Evolutionary conservation across 2,797 vertebrate genomes (phyloP).

Genomic region (Acomys russatus): DNA sequence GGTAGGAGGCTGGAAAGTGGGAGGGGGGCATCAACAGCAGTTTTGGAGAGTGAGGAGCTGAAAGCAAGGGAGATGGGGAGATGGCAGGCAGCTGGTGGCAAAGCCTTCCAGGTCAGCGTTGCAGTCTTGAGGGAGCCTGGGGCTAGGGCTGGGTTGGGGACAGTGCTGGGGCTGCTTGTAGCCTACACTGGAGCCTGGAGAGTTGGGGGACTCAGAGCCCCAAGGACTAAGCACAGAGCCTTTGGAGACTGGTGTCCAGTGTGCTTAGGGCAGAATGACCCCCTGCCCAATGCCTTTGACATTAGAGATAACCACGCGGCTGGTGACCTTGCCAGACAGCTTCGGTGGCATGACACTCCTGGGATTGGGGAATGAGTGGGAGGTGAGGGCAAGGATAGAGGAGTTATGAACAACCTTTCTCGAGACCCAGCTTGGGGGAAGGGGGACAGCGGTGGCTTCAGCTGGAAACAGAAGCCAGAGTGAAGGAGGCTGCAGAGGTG

Average conservation of each 20-base stretch:
- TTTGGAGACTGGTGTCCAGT: not conserved
- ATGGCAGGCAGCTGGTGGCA: not conserved
- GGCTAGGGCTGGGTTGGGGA: not conserved
- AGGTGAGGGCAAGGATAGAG: constrained; percentile 8
- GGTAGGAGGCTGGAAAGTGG: not conserved
- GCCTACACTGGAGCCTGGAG: not conserved
- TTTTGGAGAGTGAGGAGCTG: not conserved
- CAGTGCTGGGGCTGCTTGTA: not conserved
- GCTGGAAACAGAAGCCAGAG: not conserved
- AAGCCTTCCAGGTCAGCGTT: not conserved
- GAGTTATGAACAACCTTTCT: constrained; percentile 41
- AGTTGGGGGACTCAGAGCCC: not conserved
- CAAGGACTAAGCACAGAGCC: not conserved
- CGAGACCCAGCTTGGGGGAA: not conserved
- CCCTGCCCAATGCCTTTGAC: not conserved
- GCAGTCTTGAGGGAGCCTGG: not conserved
- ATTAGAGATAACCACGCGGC: not conserved
- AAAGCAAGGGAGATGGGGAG: not conserved
- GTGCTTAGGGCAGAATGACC: not conserved
- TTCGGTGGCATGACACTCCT: not conserved
- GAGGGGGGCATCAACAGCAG: accelerated
- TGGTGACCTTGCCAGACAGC: constrained; percentile 42
- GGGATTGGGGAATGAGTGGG: not conserved
- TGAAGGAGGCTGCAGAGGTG: not conserved
- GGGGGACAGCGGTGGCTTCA: not conserved